Conservation (phyloP, 2,888 invertebrate species). For the Lampropteryx suffumata region DNA sequence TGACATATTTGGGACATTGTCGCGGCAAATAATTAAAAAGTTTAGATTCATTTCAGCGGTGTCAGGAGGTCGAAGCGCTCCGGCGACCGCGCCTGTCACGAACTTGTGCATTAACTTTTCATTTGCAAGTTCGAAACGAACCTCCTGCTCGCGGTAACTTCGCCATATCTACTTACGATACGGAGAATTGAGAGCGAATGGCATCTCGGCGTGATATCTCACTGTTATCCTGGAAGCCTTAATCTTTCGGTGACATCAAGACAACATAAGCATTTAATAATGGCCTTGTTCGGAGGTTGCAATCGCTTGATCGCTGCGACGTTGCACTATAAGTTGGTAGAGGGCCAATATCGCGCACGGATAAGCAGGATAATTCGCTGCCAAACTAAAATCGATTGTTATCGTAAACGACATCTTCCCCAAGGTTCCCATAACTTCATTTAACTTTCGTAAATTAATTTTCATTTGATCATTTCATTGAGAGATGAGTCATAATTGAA, state of each 20-base stretch:
- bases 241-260: constrained; percentile 19
- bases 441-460: constrained; percentile 76
- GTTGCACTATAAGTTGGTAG: constrained; percentile 24
- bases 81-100: constrained; percentile 61
- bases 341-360: constrained; percentile 24
- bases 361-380: constrained; percentile 23
- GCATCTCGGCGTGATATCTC: constrained; percentile 18
- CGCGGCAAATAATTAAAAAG: constrained; percentile 67
- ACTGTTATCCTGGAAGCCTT: constrained; percentile 14
- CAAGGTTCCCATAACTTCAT: constrained; percentile 64
- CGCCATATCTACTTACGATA: constrained; percentile 54
- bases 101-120: constrained; percentile 76
- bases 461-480: constrained; percentile 76
- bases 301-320: constrained; percentile 16
- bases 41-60: constrained; percentile 61
- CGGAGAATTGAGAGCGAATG: constrained; percentile 40
- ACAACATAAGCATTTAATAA: constrained; percentile 22
- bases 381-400: constrained; percentile 41
- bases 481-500: constrained; percentile 75
- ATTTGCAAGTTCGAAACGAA: constrained; percentile 69
- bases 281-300: constrained; percentile 20
- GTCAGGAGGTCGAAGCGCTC: constrained; percentile 56
- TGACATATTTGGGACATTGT: constrained; percentile 54
- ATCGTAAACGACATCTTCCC: constrained; percentile 51
- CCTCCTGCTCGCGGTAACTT: constrained; percentile 56